Evolutionary conservation across 2,888 invertebrate genomes (phyloP), one percentile per base, ranked within the genome.

Genomic region (Sminthurides aquaticus): DNA sequence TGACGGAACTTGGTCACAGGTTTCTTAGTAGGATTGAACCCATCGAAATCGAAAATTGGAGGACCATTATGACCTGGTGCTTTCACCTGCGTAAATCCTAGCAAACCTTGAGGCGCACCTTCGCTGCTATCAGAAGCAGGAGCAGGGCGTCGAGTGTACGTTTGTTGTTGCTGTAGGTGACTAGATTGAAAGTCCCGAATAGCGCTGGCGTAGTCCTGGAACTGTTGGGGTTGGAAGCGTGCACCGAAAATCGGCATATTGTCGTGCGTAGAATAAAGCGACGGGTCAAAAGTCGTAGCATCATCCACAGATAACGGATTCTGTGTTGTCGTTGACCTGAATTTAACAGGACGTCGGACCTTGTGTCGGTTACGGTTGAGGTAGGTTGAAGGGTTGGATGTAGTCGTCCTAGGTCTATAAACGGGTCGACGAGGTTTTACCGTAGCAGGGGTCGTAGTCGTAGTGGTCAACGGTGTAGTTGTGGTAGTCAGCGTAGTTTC

Each of bases 1-100:
- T 11, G 26, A 48, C n/a, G 34, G 48, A 27, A 26, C 54, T 26
- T 8, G 18, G 25, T 34, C 5, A 18, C 24, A 11, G 49, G 26
- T 8, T 60, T 26, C 25, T 49, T 49, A 8, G 27, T 15, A 11
- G 57, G 52, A 27, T n/a, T 18, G 3, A 26, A 49, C 2, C 34
- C 49, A 22, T 56, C 62, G 49, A 62, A 62, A 3, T 62, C 62
- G 34, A 62, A 62, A 34, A 62, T 62, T 57, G 62, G 62, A 22
- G 62, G 62, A 27, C 62, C 62, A 28, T 34, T 34, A 27, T 62
- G 62, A 34, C 62, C 62, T 2, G 62, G 57, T 20, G 56, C 57
- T n/a, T 49, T 27, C 15, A 62, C 57, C 8, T n/a, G 26, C 18
- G 56, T 48, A 20, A 62, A 62, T 48, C 62, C 62, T 22, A 62